These are phyloP conservation scores for Myoxocephalus aenaeus DNA, from an alignment of 2,797 vertebrate genomes.

Conservation along the genomic window DNA sequence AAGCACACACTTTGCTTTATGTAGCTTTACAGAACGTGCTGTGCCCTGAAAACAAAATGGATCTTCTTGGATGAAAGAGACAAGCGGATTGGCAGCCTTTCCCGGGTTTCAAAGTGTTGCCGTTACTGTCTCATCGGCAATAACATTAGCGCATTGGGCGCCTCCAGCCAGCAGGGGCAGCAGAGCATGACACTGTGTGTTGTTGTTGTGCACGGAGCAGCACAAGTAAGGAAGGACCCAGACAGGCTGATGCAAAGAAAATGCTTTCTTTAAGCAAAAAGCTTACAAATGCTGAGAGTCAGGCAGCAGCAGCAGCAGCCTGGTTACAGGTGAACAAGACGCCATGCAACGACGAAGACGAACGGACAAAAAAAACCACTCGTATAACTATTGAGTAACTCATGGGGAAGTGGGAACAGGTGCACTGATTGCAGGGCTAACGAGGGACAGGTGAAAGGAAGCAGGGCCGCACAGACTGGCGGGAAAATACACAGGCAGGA, in stretches of 20 bases:
- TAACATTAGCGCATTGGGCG: slow-evolving; percentile 11
- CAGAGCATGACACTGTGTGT: background rate
- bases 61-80: slow-evolving; percentile 45
- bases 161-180: slow-evolving; percentile 46
- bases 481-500: background rate
- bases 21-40: slow-evolving; percentile 32
- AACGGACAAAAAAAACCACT: background rate
- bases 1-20: slow-evolving; percentile 19
- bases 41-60: slow-evolving; percentile 49
- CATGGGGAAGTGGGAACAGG: background rate
- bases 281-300: background rate
- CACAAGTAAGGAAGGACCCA: background rate
- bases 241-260: background rate
- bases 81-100: slow-evolving; percentile 36
- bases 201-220: background rate
- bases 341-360: background rate
- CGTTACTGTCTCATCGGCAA: slow-evolving; percentile 8
- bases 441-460: background rate
- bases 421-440: background rate
- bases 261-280: background rate
- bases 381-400: background rate
- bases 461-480: background rate
- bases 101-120: slow-evolving; percentile 21
- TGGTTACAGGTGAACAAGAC: too few relatives aligned
- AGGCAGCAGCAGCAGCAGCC: too few relatives aligned